A percentile compares a stretch with the other conserved stretches of the same genome.
phyloP scores from a whole-genome alignment of 2,113 vertebrate genomes.

The Lepus europaeus region DNA sequence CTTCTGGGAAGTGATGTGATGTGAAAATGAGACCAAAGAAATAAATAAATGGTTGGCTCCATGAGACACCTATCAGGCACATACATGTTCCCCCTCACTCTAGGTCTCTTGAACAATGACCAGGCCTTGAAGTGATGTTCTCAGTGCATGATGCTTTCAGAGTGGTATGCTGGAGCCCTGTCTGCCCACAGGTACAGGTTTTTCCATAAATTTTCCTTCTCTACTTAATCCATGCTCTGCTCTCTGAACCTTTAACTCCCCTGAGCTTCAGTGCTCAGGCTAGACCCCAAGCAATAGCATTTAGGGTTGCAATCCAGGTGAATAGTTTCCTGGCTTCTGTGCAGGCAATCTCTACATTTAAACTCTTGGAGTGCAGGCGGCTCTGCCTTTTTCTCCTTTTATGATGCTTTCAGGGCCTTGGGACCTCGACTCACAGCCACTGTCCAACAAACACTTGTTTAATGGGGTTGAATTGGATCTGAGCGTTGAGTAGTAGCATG shows the following conservation, averaged over 20 bases:
- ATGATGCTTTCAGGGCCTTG: neutral
- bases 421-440: neutral
- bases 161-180: neutral
- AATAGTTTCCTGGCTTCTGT: neutral
- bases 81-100: neutral
- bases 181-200: neutral
- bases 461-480: slow-evolving; percentile 16
- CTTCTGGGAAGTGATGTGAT: neutral
- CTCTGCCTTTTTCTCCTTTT: neutral
- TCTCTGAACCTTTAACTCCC: neutral
- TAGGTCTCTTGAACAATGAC: neutral
- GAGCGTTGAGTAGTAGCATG: neutral
- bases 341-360: neutral
- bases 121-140: neutral
- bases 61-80: neutral
- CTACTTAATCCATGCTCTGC: neutral
- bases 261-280: neutral
- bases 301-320: neutral
- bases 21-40: neutral
- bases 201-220: neutral
- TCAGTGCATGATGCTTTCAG: neutral
- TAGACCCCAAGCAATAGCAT: neutral
- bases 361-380: neutral
- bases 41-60: neutral
- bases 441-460: slow-evolving; percentile 15